These are phyloP conservation scores for Drosophila colorata DNA, from an alignment of 2,888 invertebrate genomes.

Conservation along the genomic window DNA sequence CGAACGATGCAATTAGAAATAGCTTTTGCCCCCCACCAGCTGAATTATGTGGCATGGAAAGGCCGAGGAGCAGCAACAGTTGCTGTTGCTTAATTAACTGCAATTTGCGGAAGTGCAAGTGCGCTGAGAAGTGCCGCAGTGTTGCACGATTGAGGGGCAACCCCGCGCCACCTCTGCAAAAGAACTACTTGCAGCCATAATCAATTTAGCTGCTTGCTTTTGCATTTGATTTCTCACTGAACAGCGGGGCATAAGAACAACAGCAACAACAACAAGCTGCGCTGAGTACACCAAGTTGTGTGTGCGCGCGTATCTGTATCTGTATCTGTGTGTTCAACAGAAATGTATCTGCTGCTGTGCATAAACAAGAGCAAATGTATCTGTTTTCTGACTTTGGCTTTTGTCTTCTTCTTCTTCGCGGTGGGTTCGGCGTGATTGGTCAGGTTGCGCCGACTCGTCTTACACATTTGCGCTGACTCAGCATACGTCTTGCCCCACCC, in stretches of 20 bases:
- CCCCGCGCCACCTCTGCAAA: not conserved
- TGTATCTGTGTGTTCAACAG: constrained; percentile 18
- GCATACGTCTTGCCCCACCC: constrained; percentile 11
- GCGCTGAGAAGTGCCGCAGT: constrained; percentile 26
- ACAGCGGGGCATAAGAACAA: no score
- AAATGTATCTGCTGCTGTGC: constrained; percentile 61
- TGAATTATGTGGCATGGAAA: constrained; percentile 55
- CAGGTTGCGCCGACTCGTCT: constrained; percentile 62
- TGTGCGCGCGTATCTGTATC: constrained; percentile 27
- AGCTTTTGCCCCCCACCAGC: constrained; percentile 37
- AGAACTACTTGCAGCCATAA: constrained; percentile 52
- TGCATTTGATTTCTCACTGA: constrained; percentile 70
- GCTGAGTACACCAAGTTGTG: constrained; percentile 18
- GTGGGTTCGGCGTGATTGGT: constrained; percentile 72
- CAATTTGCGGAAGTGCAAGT: constrained; percentile 62
- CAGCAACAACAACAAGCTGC: constrained; percentile 12
- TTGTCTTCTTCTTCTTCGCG: constrained; percentile 45
- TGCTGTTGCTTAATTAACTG: constrained; percentile 65
- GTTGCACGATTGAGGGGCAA: constrained; percentile 22
- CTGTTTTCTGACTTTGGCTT: constrained; percentile 44
- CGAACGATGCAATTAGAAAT: constrained; percentile 60
- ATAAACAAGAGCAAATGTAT: constrained; percentile 69
- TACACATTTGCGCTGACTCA: constrained; percentile 51
- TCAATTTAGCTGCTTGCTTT: constrained; percentile 73
- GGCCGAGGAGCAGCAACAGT: not conserved